A percentile compares a stretch with the other conserved stretches of the same genome.
Conservation (phyloP, 1,140 invertebrate species). For the Drosophila neocordata region DNA sequence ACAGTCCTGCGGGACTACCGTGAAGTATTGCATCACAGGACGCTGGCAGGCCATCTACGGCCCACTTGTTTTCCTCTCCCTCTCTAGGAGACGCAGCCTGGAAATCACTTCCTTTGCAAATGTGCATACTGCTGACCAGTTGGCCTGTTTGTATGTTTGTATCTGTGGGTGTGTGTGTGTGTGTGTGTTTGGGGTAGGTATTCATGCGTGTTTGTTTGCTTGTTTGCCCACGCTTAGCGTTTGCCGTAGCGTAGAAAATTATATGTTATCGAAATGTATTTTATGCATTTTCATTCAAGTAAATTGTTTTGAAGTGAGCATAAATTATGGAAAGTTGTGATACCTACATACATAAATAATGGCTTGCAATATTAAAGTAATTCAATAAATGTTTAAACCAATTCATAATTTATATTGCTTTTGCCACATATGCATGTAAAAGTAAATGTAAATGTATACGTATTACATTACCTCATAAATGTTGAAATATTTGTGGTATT, state of each 20-base stretch:
- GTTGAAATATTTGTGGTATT: too few relatives aligned
- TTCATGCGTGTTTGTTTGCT: constrained; percentile 57
- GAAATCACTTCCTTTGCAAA: too few relatives aligned
- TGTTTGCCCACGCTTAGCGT: constrained; percentile 30
- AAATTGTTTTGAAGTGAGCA: constrained; percentile 68
- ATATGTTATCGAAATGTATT: constrained; percentile 58
- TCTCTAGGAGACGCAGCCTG: too few relatives aligned
- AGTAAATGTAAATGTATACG: too few relatives aligned
- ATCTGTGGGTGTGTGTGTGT: constrained; percentile 26
- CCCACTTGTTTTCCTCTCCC: too few relatives aligned
- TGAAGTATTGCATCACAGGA: too few relatives aligned
- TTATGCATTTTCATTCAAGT: constrained; percentile 22
- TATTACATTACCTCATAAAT: too few relatives aligned
- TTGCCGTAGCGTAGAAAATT: constrained; percentile 57
- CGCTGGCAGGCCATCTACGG: too few relatives aligned
- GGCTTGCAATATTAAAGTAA: constrained; percentile 53
- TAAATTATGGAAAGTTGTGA: constrained; percentile 72
- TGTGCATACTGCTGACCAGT: too few relatives aligned
- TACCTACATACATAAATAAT: constrained; percentile 65
- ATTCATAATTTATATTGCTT: constrained; percentile 36
- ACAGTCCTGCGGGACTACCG: too few relatives aligned
- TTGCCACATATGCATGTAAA: not conserved
- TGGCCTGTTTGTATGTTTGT: too few relatives aligned
- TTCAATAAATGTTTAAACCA: constrained; percentile 48
- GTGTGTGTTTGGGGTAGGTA: constrained; percentile 42